phyloP scores from a whole-genome alignment of 2,113 vertebrate species.

The Myrmophylax atrothorax region DNA sequence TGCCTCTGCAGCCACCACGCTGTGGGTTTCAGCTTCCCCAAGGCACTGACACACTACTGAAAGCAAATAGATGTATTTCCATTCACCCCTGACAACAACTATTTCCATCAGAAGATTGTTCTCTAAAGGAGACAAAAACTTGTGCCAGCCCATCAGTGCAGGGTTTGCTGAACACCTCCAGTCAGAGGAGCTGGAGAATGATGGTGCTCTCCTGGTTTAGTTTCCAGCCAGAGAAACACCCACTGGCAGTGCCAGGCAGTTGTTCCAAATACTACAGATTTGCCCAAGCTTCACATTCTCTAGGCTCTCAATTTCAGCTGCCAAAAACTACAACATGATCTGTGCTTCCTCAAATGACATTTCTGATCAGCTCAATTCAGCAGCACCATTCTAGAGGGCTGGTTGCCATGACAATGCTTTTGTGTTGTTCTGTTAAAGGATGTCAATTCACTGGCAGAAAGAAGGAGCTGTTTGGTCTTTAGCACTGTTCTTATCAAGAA shows the following conservation, averaged over 20 bases:
- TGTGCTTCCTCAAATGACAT: constrained; percentile 6
- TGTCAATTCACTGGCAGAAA: neutral
- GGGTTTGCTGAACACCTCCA: neutral
- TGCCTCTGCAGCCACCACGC: neutral
- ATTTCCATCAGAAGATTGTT: neutral
- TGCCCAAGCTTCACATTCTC: constrained; percentile 12
- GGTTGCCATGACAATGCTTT: constrained; percentile 47
- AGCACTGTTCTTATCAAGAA: neutral
- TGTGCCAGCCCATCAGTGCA: neutral
- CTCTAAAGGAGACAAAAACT: neutral
- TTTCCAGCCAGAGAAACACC: neutral
- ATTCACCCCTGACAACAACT: neutral
- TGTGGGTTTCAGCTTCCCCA: neutral
- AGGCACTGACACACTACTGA: neutral
- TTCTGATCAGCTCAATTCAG: constrained; percentile 47
- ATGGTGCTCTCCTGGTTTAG: neutral
- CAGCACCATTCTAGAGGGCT: neutral
- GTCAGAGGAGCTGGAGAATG: neutral
- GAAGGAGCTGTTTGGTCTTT: neutral
- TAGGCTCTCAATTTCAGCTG: neutral
- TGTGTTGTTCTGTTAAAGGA: neutral
- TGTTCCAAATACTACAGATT: neutral
- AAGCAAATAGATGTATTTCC: neutral
- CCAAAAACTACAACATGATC: neutral
- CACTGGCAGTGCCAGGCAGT: neutral